Percentiles rank a stretch among this genome's conserved stretches.
Evolutionary conservation across 2,113 vertebrate species (phyloP).

Genomic region (Opisthocomus hoazin): DNA sequence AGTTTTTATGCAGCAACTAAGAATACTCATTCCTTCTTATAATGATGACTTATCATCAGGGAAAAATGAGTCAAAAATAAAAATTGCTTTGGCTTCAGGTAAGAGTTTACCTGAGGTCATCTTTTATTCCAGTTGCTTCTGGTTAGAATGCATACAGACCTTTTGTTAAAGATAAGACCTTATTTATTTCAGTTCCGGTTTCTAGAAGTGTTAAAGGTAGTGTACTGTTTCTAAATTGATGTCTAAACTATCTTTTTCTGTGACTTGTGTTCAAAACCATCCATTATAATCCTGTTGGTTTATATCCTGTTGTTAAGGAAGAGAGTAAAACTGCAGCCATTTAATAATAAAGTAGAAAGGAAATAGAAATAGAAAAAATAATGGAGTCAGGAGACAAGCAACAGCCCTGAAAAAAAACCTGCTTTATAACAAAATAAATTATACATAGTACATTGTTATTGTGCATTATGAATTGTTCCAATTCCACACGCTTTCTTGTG

Average conservation of each 20-base stretch:
- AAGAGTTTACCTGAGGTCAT: neutral
- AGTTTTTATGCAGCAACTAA: neutral
- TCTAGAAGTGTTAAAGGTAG: neutral
- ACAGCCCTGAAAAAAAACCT: neutral
- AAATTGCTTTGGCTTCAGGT: neutral
- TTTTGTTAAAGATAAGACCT: neutral
- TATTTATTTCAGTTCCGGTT: neutral
- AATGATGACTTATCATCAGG: neutral
- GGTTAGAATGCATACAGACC: neutral
- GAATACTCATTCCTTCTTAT: neutral
- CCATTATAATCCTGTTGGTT: neutral
- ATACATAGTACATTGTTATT: neutral
- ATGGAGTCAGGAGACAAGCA: neutral
- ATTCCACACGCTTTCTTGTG: neutral
- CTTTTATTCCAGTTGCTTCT: neutral
- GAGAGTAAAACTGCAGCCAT: constrained; percentile 4
- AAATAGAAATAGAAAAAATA: neutral
- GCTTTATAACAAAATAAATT: constrained; percentile 13
- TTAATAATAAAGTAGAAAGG: constrained; percentile 32
- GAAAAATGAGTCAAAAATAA: neutral
- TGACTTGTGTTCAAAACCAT: neutral
- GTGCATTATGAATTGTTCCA: constrained; percentile 11
- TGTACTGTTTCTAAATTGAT: neutral
- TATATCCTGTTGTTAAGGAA: neutral
- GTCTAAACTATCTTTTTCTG: neutral